Evolutionary conservation across 92 coral and sea anemone species (phyloP).

Genomic region (Parazoanthus swiftii): DNA sequence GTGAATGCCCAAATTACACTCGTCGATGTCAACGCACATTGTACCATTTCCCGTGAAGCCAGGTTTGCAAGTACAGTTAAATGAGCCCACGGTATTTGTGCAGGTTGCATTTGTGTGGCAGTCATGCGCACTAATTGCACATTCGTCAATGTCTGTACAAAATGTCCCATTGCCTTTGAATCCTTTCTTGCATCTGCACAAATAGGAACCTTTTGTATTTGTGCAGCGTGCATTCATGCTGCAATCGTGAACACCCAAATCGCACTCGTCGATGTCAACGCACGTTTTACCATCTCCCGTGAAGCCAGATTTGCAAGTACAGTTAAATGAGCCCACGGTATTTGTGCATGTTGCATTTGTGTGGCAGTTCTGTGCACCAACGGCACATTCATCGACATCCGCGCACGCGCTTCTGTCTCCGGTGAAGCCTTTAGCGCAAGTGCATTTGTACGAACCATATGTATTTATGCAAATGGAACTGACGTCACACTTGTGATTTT

Average conservation of each 20-base stretch:
- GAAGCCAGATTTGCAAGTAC: slow-evolving; percentile 10
- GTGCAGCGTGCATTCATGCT: background rate
- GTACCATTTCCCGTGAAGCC: slow-evolving; percentile 41
- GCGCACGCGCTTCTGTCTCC: slow-evolving; percentile 23
- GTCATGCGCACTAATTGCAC: background rate
- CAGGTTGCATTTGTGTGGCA: background rate
- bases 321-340: slow-evolving; percentile 18
- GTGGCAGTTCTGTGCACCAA: slow-evolving; percentile 4
- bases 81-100: background rate
- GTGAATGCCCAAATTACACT: slow-evolving; percentile 13
- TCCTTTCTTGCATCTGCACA: background rate
- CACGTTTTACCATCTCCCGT: slow-evolving; percentile 9
- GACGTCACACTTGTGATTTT: background rate
- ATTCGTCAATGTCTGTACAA: slow-evolving; percentile 47
- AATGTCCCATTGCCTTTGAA: background rate
- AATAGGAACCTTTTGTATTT: background rate
- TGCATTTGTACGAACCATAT: background rate
- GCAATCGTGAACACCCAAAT: background rate
- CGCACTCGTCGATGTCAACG: slow-evolving; percentile 24
- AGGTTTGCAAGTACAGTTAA: background rate
- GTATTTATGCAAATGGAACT: background rate
- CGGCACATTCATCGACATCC: slow-evolving; percentile 46
- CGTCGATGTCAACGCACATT: slow-evolving; percentile 41
- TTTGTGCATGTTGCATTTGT: slow-evolving; percentile 31
- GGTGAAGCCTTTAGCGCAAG: slow-evolving; percentile 47